These are phyloP conservation scores for Phalloptychus januarius DNA, from an alignment of 2,797 vertebrate genomes.

Conservation along the genomic window DNA sequence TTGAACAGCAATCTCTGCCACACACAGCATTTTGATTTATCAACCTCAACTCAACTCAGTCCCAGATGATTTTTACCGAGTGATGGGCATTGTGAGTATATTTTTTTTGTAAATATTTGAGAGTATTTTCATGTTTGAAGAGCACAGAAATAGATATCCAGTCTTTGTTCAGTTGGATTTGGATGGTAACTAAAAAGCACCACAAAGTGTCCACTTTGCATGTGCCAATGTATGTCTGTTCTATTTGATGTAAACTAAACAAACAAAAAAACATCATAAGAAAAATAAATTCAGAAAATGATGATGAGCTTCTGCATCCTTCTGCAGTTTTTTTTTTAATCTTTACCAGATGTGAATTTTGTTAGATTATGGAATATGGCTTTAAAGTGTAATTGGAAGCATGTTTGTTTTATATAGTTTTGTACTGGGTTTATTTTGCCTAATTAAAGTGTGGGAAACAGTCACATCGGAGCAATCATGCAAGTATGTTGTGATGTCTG, in stretches of 20 bases:
- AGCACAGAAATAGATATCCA: constrained; percentile 73
- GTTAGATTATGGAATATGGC: constrained; percentile 70
- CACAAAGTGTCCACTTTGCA: constrained; percentile 83
- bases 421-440: constrained; percentile 66
- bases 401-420: constrained; percentile 80
- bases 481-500: constrained; percentile 81
- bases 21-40: constrained; percentile 64
- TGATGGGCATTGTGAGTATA: constrained; percentile 75
- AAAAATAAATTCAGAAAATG: constrained; percentile 76
- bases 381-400: constrained; percentile 78
- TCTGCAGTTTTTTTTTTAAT: constrained; percentile 61
- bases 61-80: constrained; percentile 59
- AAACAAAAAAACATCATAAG: constrained; percentile 34
- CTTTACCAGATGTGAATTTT: constrained; percentile 48
- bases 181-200: constrained; percentile 77
- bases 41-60: constrained; percentile 51
- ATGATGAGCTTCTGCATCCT: constrained; percentile 71
- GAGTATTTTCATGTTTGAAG: constrained; percentile 83
- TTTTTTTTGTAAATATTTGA: constrained; percentile 81
- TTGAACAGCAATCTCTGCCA: constrained; percentile 73
- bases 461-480: constrained; percentile 72
- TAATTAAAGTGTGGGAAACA: constrained; percentile 69
- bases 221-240: constrained; percentile 82
- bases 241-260: constrained; percentile 79
- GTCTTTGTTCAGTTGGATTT: constrained; percentile 77